A percentile compares a stretch with the other conserved stretches of the same genome.
These are phyloP conservation scores for Neolamprologus fasciatus DNA, from an alignment of 2,113 vertebrate species.

Conservation along the genomic window DNA sequence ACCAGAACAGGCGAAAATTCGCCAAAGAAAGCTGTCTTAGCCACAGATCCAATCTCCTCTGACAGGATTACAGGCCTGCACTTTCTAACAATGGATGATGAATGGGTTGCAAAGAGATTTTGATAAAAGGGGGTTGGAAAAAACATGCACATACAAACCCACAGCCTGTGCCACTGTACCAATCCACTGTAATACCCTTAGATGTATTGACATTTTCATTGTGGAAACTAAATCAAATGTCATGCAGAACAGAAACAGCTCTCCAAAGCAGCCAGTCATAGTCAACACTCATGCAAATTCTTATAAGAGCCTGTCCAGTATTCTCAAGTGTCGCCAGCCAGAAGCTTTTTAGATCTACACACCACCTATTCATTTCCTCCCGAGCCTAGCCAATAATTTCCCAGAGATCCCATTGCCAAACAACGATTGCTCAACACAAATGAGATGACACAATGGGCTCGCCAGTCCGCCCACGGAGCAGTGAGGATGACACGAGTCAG, in stretches of 20 bases:
- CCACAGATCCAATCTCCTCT: conserved; percentile 18
- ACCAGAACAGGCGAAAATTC: background rate
- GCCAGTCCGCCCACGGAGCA: background rate
- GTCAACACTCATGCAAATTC: conserved; percentile 5
- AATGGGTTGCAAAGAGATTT: background rate
- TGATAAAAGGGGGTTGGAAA: background rate
- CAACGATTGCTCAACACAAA: conserved; percentile 41
- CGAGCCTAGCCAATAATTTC: conserved; percentile 38
- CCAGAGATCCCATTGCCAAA: conserved; percentile 25
- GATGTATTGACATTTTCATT: conserved; percentile 47
- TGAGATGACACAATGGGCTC: conserved; percentile 33
- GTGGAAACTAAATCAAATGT: conserved; percentile 39
- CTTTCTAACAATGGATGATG: conserved; percentile 9
- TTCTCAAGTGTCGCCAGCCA: background rate
- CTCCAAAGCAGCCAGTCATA: background rate
- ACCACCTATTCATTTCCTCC: conserved; percentile 3
- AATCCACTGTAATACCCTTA: background rate
- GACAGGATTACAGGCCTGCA: conserved; percentile 30
- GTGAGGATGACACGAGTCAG: background rate
- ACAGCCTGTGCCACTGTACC: background rate
- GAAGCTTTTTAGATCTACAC: background rate
- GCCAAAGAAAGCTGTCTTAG: background rate
- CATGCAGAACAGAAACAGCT: conserved; percentile 1
- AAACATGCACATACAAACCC: background rate
- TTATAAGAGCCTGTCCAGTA: background rate